A percentile compares a stretch with the other conserved stretches of the same genome.
Conservation (phyloP, 1,140 invertebrate genomes). For the Ceratoteleas bidentatus region DNA sequence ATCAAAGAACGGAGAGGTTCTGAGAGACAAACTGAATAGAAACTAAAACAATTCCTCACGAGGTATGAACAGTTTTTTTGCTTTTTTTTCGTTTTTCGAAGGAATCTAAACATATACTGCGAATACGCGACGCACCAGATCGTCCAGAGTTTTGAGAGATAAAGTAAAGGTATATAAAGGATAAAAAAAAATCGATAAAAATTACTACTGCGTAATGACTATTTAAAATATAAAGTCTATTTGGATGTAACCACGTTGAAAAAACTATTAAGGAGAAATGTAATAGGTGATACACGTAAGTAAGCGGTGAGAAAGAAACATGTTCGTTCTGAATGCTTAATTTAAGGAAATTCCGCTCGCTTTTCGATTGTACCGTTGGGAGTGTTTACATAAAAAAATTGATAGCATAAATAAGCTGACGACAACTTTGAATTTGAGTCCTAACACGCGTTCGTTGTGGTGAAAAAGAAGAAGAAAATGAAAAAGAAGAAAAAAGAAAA, state of each 20-base stretch:
- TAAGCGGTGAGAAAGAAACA: conserved; percentile 57
- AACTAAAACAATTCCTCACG: conserved; percentile 74
- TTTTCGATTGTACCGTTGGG: conserved; percentile 62
- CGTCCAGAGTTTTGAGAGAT: conserved; percentile 60
- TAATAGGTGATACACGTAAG: conserved; percentile 68
- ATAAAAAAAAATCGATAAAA: conserved; percentile 62
- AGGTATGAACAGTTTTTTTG: conserved; percentile 43
- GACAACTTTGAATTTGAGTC: conserved; percentile 53
- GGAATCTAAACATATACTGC: conserved; percentile 53
- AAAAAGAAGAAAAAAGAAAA: conserved; percentile 20
- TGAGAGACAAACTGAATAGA: conserved; percentile 1
- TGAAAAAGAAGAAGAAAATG: conserved; percentile 47
- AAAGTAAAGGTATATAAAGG: conserved; percentile 27
- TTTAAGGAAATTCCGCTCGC: conserved; percentile 60
- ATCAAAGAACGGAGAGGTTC: conserved; percentile 38
- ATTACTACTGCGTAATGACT: conserved; percentile 79
- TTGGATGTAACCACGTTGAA: conserved; percentile 78
- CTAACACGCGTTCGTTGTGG: conserved; percentile 47
- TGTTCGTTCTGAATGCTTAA: conserved; percentile 53
- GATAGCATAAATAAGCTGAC: conserved; percentile 7
- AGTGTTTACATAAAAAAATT: conserved; percentile 68
- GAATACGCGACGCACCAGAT: conserved; percentile 63
- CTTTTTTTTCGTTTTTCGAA: conserved; percentile 7
- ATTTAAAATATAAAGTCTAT: conserved; percentile 77
- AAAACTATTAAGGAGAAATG: conserved; percentile 75